These are phyloP conservation scores for Dolomedes plantarius DNA, from an alignment of 2,888 invertebrate species.

Conservation along the genomic window DNA sequence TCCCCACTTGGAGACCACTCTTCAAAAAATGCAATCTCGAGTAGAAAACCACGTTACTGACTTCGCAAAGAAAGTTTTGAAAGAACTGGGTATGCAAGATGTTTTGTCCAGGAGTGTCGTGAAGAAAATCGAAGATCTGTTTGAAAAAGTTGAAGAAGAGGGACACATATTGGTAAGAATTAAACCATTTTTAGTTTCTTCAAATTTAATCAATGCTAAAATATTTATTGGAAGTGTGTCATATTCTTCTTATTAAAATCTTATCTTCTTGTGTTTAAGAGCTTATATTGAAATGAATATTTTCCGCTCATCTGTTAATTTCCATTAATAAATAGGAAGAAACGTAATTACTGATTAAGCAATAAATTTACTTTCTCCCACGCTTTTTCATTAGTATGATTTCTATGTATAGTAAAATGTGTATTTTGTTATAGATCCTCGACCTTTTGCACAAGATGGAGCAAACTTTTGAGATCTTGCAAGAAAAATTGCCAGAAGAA, in stretches of 20 bases:
- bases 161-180: constrained; percentile 43
- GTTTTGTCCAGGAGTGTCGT: constrained; percentile 14
- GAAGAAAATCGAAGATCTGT: constrained; percentile 56
- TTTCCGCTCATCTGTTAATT: no score
- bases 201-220: no score
- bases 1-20: constrained; percentile 41
- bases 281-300: no score
- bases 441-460: constrained; percentile 66
- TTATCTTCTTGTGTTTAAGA: no score
- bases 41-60: constrained; percentile 39
- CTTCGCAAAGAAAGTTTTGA: constrained; percentile 47
- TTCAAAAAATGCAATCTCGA: constrained; percentile 35
- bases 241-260: no score
- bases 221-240: no score
- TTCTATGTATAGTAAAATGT: no score
- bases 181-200: not conserved
- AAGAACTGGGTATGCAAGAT: constrained; percentile 62
- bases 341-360: no score
- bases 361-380: no score
- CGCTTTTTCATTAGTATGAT: no score
- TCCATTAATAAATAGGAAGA: no score
- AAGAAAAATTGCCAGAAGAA: constrained; percentile 53
- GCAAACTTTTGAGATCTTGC: constrained; percentile 31
- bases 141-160: constrained; percentile 43
- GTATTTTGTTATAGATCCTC: constrained; percentile 41